These are phyloP conservation scores for Coenobita brevimanus DNA, from an alignment of 1,140 invertebrate species.

Conservation along the genomic window DNA sequence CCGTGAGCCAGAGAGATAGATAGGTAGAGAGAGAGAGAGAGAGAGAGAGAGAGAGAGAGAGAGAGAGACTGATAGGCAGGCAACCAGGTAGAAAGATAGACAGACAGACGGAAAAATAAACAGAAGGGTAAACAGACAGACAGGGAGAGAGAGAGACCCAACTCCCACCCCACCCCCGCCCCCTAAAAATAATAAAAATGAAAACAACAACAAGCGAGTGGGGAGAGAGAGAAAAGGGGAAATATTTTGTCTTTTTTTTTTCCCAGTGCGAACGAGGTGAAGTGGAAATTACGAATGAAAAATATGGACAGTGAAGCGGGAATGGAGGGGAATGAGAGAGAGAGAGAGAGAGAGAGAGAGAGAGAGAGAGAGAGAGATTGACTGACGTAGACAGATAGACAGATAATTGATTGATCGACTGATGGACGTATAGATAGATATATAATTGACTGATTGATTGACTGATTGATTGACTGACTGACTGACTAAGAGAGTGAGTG, in stretches of 20 bases:
- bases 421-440: no score
- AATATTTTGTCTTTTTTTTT: no score
- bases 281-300: no score
- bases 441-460: no score
- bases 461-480: no score
- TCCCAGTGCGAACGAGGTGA: no score
- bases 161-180: neutral
- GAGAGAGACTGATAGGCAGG: neutral
- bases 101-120: neutral
- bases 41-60: neutral
- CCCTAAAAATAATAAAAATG: neutral
- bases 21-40: neutral
- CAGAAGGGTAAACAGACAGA: neutral
- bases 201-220: neutral
- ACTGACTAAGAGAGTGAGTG: no score
- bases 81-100: neutral
- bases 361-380: slow-evolving; percentile 29
- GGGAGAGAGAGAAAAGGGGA: neutral
- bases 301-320: neutral
- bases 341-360: neutral
- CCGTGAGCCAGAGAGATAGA: neutral
- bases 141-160: neutral
- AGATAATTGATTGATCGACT: no score
- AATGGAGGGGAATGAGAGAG: neutral
- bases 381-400: no score